Percentiles rank a stretch among this genome's conserved stretches.
These are phyloP conservation scores for Dioctria rufipes DNA, from an alignment of 2,888 invertebrate species.

Conservation along the genomic window DNA sequence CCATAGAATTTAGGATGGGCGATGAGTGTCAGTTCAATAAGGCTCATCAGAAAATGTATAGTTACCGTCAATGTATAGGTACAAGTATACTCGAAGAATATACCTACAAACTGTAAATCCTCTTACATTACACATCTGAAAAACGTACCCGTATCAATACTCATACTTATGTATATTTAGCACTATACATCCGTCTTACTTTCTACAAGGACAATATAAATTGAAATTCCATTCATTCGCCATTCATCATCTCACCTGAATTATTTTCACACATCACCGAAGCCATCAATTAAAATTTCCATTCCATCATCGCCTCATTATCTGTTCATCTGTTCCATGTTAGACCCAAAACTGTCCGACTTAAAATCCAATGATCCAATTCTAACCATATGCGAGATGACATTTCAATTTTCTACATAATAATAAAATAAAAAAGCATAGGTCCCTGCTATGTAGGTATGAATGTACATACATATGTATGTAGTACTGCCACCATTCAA, in stretches of 20 bases:
- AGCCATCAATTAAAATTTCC: slow-evolving; percentile 52
- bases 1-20: too few species aligned
- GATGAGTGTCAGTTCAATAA: too few species aligned
- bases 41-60: too few species aligned
- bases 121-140: too few species aligned
- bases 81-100: too few species aligned
- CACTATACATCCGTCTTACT: too few species aligned
- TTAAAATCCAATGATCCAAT: slow-evolving; percentile 43
- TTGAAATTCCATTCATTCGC: background rate
- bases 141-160: too few species aligned
- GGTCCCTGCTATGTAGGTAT: background rate
- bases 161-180: too few species aligned
- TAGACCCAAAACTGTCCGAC: slow-evolving; percentile 6
- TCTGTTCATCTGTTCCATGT: slow-evolving; percentile 47
- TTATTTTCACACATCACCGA: slow-evolving; percentile 41
- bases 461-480: too few species aligned
- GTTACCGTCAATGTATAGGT: too few species aligned
- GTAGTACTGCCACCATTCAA: background rate
- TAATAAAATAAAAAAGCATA: background rate
- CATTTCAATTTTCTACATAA: slow-evolving; percentile 54
- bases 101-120: too few species aligned
- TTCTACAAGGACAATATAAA: too few species aligned
- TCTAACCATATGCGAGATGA: slow-evolving; percentile 57
- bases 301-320: slow-evolving; percentile 48
- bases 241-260: slow-evolving; percentile 46